Percentiles rank a stretch among this genome's conserved stretches.
Evolutionary conservation across 1,140 invertebrate genomes (phyloP).

Genomic region (Globodera ellingtonae): DNA sequence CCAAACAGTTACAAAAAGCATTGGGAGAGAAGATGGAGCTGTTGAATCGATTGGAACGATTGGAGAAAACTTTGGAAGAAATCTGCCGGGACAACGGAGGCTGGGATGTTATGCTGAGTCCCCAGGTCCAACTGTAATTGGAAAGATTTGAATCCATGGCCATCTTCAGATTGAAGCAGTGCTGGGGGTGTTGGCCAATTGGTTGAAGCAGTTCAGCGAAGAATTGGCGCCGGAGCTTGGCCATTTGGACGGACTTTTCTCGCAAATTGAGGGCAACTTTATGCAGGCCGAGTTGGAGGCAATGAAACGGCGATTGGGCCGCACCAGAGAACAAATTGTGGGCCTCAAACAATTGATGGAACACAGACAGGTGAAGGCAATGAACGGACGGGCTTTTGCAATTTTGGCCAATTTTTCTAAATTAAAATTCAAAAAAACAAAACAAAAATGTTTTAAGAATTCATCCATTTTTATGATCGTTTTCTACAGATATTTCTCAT

Average conservation of each 20-base stretch:
- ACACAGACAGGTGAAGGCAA: background rate
- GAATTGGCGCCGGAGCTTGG: conserved; percentile 2
- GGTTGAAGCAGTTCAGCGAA: conserved; percentile 4
- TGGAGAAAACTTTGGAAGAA: conserved; percentile 35
- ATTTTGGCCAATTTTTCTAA: too few relatives aligned
- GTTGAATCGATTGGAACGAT: conserved; percentile 40
- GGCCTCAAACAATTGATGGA: background rate
- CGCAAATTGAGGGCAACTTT: conserved; percentile 24
- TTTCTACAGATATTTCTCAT: conserved; percentile 22
- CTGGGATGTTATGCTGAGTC: conserved; percentile 24
- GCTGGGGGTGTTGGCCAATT: conserved; percentile 4
- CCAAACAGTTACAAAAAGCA: conserved; percentile 27
- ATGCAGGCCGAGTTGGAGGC: conserved; percentile 14
- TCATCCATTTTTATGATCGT: too few relatives aligned
- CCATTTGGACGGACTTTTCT: conserved; percentile 13
- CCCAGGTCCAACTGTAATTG: conserved; percentile 26
- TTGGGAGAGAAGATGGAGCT: conserved; percentile 45
- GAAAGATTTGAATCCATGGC: background rate
- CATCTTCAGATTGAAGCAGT: conserved; percentile 26
- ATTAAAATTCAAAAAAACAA: background rate
- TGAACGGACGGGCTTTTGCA: too few relatives aligned
- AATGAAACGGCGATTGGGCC: background rate
- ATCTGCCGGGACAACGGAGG: conserved; percentile 29
- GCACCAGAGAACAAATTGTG: background rate
- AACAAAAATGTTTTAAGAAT: background rate